Percentiles rank a stretch among this genome's conserved stretches.
These are phyloP conservation scores for Achroia grisella DNA, from an alignment of 1,140 invertebrate genomes.

Conservation along the genomic window DNA sequence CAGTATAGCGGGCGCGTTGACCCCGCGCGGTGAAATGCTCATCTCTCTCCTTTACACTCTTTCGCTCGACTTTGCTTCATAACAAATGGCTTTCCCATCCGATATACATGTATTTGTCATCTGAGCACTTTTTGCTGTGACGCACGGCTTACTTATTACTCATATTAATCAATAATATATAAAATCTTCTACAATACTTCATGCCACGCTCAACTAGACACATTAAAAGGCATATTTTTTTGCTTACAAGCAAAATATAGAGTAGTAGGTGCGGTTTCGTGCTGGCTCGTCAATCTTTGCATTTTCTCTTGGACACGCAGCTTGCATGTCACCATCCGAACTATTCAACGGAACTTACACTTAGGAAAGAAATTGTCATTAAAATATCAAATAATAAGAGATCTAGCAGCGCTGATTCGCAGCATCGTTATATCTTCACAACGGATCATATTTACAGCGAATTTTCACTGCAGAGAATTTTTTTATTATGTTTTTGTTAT, in stretches of 20 bases:
- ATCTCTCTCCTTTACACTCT: slow-evolving; percentile 69
- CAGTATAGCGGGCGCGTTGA: slow-evolving; percentile 66
- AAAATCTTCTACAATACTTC: not conserved
- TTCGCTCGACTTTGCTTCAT: slow-evolving; percentile 57
- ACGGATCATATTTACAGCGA: too few species aligned
- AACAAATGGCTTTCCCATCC: slow-evolving; percentile 44
- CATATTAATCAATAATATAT: not conserved
- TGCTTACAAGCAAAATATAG: not conserved
- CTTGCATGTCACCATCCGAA: slow-evolving; percentile 59
- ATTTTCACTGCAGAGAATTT: too few species aligned
- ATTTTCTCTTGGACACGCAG: slow-evolving; percentile 42
- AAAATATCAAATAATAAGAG: slow-evolving; percentile 54
- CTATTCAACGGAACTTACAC: slow-evolving; percentile 59
- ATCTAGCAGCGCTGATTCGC: slow-evolving; percentile 8
- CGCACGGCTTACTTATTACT: too few species aligned
- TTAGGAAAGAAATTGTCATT: slow-evolving; percentile 51
- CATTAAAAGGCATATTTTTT: not conserved
- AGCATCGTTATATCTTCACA: too few species aligned
- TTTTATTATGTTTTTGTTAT: too few species aligned
- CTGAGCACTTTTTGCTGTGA: not conserved
- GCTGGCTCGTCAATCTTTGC: slow-evolving; percentile 26
- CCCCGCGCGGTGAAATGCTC: slow-evolving; percentile 68
- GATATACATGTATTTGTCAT: not conserved
- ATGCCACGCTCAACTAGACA: too few species aligned
- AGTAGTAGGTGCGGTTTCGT: slow-evolving; percentile 9